Evolutionary conservation across 1,140 invertebrate genomes (phyloP), one percentile per base, ranked within the genome.

Genomic region (Schlechtendalia chinensis): DNA sequence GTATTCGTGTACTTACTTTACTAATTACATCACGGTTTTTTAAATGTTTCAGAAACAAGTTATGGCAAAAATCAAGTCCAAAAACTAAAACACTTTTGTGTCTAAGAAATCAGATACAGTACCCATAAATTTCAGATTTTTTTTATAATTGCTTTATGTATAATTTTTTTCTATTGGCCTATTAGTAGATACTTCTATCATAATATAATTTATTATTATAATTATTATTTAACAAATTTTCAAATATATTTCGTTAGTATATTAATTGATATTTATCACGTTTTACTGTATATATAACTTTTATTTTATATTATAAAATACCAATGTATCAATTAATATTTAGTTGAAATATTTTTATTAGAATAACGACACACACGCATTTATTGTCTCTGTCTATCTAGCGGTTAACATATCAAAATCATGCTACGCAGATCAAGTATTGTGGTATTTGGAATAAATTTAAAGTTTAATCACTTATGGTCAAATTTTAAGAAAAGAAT

Each of bases 61-160:
- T 17, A 5, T 45, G 22, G 45, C 29, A 5, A 77, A 77, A 77
- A 45, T 61, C 4, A 77, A 59, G 47, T 0, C 16, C 0, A 77
- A 77, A 59, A 59, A 59, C 17, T 32, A 61, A 77, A 59, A 47
- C 3, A 11, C 8, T 58, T 3, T 16, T 16, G n/a, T 11, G 19
- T 24, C 58, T 16, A 45, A 29, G 0, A 77, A 77, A 39, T n/a
- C 32, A 10, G 22, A 61, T 47, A 8, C 32, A 45, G n/a, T n/a
- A 17, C n/a, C 32, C 3, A 24, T 47, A 1, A 47, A n/a, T 61
- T 47, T 47, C 19, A 59, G 16, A 45, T 16, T 17, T 19, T 19
- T 59, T 27, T 61, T 77, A 45, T 19, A 77, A 59, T 61, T 27
- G 17, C 74, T 45, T 19, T 77, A 45, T 77, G 19, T 47, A 29